Base-by-base conservation (phyloP, 2,888 invertebrate genomes). In the Halictus quadricinctus region DNA sequence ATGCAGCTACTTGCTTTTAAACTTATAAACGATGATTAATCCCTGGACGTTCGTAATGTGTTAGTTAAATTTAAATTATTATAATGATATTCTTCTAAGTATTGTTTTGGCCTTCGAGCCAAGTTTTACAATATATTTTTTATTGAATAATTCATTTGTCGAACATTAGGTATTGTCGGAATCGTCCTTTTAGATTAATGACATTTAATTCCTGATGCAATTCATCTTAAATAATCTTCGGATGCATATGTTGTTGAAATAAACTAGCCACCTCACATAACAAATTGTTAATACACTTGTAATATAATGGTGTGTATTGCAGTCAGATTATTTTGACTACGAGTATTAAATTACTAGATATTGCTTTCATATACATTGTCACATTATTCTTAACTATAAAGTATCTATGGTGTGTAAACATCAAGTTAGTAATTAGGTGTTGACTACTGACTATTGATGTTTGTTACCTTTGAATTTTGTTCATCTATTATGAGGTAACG, bases 261-360 rank as follows among this genome's bases (percentile, higher is more conserved):
- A 41, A 69, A 41, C 21, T 8, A 41, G 36, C 36, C 69, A 69
- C 21, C 41, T 41, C 12, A 36, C 41, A 36, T 21, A 69, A 69
- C 41, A 69, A 69, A 69, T 41, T 41, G 15, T 69, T 41, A 18
- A 69, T 21, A 10, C 10, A 69, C 41, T 21, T 21, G 10, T 41
- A 69, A 69, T 41, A 41, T 69, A 36, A 21, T 69, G 12, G 12
- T 70, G 41, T 43, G 21, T 64, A 29, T 4, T 12, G 6, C 13
- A 13, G 21, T 74, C 18, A 58, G 58, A 41, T 13, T 58, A 58
- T 58, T 25, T 58, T n/a, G 54, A 58, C 41, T 43, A 21, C 18
- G 74, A 58, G 58, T 74, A 74, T 74, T 74, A 74, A 58, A 74
- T 74, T 58, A 58, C 41, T 36, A 58, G 8, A 58, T 25, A 54